Evolutionary conservation across 2,797 vertebrate species (phyloP), one percentile per base, ranked within the genome.

Genomic region (Danio jaintianensis): DNA sequence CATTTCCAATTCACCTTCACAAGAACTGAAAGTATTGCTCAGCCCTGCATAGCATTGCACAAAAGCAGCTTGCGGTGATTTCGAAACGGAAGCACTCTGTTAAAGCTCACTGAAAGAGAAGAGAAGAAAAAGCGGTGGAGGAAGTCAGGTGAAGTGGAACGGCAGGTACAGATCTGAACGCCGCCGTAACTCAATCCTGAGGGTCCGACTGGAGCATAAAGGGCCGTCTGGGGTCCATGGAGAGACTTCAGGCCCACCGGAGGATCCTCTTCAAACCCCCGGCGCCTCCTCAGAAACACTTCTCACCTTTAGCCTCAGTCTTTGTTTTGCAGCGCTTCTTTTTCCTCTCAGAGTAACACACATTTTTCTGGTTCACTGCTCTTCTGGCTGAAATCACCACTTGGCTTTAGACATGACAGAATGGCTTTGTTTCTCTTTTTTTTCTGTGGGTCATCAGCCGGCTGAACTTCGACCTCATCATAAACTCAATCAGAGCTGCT

Each of bases 221-320:
- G 40, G 36, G n/a, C 7, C 6, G 4, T 53, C 71, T 69, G 12
- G 20, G 58, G 69, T 74, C 76, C 67, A 63, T 38, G 48, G 18
- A 36, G 67, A 10, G 61, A 74, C 48, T 56, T 45, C 48, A 68
- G 81, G 68, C 81, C 62, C 68, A 78, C n/a, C 75, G 61, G 52
- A 38, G 16, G 71, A 53, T 75, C 64, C 61, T 61, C 52, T 52
- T 72, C 53, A 78, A 67, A 62, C 29, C 38, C 71, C 58, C 42
- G 53, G 48, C 16, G 55, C 52, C 77, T 82, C 53, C 72, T 64
- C 64, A 36, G 53, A 79, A 72, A 7, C 83, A 71, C 84, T 72
- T 71, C 79, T 87, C 79, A 68, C 85, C 85, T 79, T 62, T 78
- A 83, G 84, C 86, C 87, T 82, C 52, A 15, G 53, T 56, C 70